Conservation (phyloP, 2,888 invertebrate species). For the Brachycybe producta region DNA sequence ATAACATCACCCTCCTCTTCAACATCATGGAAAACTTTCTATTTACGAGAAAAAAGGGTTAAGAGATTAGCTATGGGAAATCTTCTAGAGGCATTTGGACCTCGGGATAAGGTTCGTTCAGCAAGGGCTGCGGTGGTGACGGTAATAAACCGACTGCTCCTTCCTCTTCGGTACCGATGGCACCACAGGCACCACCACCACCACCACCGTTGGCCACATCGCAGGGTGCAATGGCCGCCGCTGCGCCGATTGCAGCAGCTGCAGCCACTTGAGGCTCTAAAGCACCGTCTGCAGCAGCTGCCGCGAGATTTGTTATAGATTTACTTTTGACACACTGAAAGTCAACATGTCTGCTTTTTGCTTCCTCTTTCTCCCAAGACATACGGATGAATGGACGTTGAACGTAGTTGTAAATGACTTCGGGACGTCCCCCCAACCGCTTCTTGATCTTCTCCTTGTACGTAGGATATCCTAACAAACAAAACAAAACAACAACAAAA, state of each 20-base stretch:
- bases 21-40: too few relatives aligned
- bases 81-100: constrained; percentile 19
- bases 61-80: too few relatives aligned
- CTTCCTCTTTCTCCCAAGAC: constrained; percentile 99
- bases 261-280: constrained; percentile 36
- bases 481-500: constrained; percentile 5
- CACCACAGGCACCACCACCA: too few relatives aligned
- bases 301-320: constrained; percentile 90
- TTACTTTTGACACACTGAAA: constrained; percentile 98
- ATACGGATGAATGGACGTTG: constrained; percentile 97
- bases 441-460: constrained; percentile 98
- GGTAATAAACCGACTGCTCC: constrained; percentile 20
- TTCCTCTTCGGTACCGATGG: constrained; percentile 22
- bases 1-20: too few relatives aligned
- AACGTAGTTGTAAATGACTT: constrained; percentile 98
- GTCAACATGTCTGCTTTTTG: constrained; percentile 95
- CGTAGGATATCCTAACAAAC: constrained; percentile 67
- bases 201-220: too few relatives aligned
- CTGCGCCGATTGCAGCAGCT: constrained; percentile 20
- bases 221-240: too few relatives aligned
- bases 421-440: constrained; percentile 84
- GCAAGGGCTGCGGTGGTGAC: constrained; percentile 15
- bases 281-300: constrained; percentile 82
- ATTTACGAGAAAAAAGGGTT: too few relatives aligned
- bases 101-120: constrained; percentile 19